Base-by-base conservation (phyloP, 2,888 invertebrate genomes). In the Perithous albicinctus region DNA sequence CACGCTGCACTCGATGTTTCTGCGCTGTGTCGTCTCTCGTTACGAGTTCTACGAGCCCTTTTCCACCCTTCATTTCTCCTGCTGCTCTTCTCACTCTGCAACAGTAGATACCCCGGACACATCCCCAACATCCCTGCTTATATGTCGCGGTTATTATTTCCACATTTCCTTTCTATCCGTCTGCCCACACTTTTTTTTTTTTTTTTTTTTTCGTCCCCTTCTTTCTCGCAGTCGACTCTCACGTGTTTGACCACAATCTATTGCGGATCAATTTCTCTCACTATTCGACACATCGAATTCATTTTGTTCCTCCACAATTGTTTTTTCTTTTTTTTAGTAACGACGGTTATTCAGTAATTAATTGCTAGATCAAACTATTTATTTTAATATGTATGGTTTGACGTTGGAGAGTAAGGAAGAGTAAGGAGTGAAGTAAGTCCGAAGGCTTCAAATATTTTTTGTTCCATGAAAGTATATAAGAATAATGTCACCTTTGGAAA, bases 91-190 rank as follows among this genome's bases (percentile, higher is more conserved):
- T 51, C 48, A 48, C 51, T 48, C 23, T 20, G 18, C 66, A 48
- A 20, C 20, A 35, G 32, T 18, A 48, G 38, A 35, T 6, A 51
- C 29, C 5, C 18, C 48, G 29, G 12, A n/a, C 41, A 4, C 7
- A 18, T 18, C 23, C n/a, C 51, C 35, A 51, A 18, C 66, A 46
- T 29, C 29, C 7, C 29, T 26, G 56, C 46, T 15, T 48, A 18
- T 78, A 83, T 76, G 81, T 66, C 76, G 75, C 72, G 81, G 78
- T 86, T 85, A 82, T 86, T 86, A 83, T 85, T 82, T 82, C 48
- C 66, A 63, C 59, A 56, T 74, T 74, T 82, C 32, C 38, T 32
- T 72, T 78, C 79, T 66, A n/a, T 15, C 56, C 12, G 48, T 48
- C 29, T 29, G 54, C 23, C n/a, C n/a, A n/a, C 54, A 23, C 54